Evolutionary conservation across 1,140 invertebrate species (phyloP).

Genomic region (Zaprionus tsacasi): DNA sequence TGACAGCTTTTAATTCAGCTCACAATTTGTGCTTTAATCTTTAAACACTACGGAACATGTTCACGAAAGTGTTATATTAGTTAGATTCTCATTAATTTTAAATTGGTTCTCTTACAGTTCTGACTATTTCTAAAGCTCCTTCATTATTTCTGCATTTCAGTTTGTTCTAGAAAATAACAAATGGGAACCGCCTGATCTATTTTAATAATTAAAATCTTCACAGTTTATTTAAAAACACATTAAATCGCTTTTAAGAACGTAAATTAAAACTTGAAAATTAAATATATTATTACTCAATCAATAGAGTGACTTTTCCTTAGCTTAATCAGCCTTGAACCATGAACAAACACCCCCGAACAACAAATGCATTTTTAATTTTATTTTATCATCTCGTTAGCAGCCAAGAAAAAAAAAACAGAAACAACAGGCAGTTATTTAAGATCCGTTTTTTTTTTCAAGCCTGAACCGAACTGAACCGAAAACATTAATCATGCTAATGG

Average conservation of each 20-base stretch:
- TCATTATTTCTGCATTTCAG: no score
- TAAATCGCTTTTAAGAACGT: background rate
- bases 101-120: no score
- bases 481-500: constrained; percentile 80
- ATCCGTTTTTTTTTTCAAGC: background rate
- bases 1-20: no score
- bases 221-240: no score
- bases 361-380: constrained; percentile 56
- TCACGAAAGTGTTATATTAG: no score
- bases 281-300: background rate
- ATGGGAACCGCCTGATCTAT: no score
- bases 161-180: no score
- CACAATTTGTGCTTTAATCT: no score
- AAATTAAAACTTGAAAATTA: background rate
- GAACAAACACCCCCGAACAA: constrained; percentile 5
- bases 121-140: no score
- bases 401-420: background rate
- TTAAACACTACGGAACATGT: no score
- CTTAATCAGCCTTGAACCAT: background rate
- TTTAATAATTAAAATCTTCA: no score
- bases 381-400: constrained; percentile 33
- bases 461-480: constrained; percentile 19
- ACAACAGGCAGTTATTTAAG: background rate
- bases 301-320: background rate
- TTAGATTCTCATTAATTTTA: no score